A percentile compares a stretch with the other conserved stretches of the same genome.
Evolutionary conservation across 2,888 invertebrate genomes (phyloP).

Genomic region (Leuctra nigra): DNA sequence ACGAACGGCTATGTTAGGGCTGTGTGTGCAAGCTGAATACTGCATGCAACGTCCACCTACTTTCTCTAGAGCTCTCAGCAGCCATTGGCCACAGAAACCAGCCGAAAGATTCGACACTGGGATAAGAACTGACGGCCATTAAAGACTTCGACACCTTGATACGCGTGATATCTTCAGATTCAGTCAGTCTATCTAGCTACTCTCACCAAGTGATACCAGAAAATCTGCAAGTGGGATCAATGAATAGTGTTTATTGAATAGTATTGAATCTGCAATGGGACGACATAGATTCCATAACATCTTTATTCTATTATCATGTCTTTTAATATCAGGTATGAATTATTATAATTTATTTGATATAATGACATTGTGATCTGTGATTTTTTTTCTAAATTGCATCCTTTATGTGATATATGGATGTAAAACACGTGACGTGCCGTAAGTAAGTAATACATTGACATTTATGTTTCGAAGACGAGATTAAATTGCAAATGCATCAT

Average conservation of each 20-base stretch:
- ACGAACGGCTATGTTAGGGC: too few species aligned
- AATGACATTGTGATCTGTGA: too few species aligned
- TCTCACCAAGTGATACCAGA: background rate
- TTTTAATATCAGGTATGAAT: background rate
- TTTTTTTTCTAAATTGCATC: too few species aligned
- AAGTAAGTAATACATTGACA: background rate
- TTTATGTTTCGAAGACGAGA: background rate
- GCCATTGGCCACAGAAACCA: constrained; percentile 12
- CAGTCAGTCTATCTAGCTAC: background rate
- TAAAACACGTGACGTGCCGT: too few species aligned
- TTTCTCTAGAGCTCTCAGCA: constrained; percentile 5
- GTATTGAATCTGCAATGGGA: background rate
- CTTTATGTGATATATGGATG: too few species aligned
- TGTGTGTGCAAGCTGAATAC: too few species aligned
- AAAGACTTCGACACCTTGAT: background rate
- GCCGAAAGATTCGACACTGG: background rate
- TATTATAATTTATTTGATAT: background rate
- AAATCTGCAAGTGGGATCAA: background rate
- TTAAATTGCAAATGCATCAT: background rate
- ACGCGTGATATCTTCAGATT: background rate
- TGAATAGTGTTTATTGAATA: constrained; percentile 1
- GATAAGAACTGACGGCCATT: constrained; percentile 5
- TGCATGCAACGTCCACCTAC: constrained; percentile 11
- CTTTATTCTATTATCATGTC: background rate
- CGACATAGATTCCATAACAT: background rate